Conservation (phyloP, 35 echinoderm and acorn worm species). For the Patiria miniata region DNA sequence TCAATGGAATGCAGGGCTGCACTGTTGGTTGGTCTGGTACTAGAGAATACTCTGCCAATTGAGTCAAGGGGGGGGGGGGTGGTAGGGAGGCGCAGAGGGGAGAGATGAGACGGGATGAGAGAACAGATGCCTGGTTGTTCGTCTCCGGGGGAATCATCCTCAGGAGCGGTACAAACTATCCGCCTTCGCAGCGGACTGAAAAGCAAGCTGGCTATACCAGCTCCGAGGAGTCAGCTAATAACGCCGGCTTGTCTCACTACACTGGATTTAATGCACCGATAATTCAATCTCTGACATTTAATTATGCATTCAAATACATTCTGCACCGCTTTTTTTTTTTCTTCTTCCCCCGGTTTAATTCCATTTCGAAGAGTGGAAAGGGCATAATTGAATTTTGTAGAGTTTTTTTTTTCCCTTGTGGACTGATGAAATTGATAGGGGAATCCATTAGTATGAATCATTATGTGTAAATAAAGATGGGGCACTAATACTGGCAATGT, state of each 20-base stretch:
- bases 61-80: not conserved
- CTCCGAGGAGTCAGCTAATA: slow-evolving; percentile 8
- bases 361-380: not conserved
- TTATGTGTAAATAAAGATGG: too few species aligned
- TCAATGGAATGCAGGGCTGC: slow-evolving; percentile 5
- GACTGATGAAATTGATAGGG: too few species aligned
- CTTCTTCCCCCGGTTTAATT: not conserved
- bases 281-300: slow-evolving; percentile 19
- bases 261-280: slow-evolving; percentile 9
- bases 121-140: not conserved
- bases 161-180: not conserved
- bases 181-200: not conserved
- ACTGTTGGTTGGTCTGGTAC: not conserved
- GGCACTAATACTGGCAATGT: too few species aligned
- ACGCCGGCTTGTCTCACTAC: not conserved
- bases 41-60: not conserved
- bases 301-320: slow-evolving; percentile 12
- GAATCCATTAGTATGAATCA: too few species aligned
- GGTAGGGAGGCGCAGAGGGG: not conserved
- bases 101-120: too few species aligned
- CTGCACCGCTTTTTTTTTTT: not conserved
- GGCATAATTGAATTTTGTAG: slow-evolving; percentile 3
- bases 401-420: not conserved
- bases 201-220: not conserved
- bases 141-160: slow-evolving; percentile 1